Base-by-base conservation (phyloP, 2,888 invertebrate genomes). In the Coleophora deauratella region DNA sequence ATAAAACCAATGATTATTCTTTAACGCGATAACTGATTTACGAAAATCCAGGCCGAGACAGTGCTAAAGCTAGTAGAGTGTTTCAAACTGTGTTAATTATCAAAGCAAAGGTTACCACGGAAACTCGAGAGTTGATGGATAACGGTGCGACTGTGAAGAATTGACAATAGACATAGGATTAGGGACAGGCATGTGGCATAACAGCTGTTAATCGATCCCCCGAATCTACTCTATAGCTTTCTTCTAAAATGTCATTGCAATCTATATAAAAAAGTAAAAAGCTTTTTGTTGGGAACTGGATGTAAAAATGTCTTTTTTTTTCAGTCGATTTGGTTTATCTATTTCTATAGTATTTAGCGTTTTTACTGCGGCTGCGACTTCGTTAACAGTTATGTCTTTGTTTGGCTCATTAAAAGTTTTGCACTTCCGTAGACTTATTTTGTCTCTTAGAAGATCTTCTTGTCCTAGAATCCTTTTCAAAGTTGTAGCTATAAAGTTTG, bases 1-100 rank as follows among this genome's bases (percentile, higher is more conserved):
- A 21, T 70, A 72, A 69, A 65, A 68, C 64, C 60, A 62, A 64
- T 66, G 63, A 63, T 67, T 62, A 59, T 53, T 60, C 54, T 54
- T 49, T 59, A 57, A 61, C 62, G 67, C 72, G 74, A 69, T 75
- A 77, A 82, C 74, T 73, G 75, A 80, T 82, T 79, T 74, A 77
- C 70, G 66, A 70, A 21, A 21, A n/a, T n/a, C 64, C 58, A 58
- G 68, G n/a, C n/a, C n/a, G n/a, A n/a, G n/a, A n/a, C 71, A 74
- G 70, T 59, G 50, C 57, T 78, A 64, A 79, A 82, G 80, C 62
- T 64, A 69, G 59, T 63, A 70, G 66, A 67, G 72, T 74, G 74
- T 66, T 68, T 67, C 57, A 73, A 68, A 71, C 73, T 63, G 66
- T 68, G 60, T 77, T 78, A 79, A 82, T 81, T 80, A 73, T 66